A percentile compares a stretch with the other conserved stretches of the same genome.
These are phyloP conservation scores for Mirounga angustirostris DNA, from an alignment of 2,113 vertebrate genomes.

Conservation along the genomic window DNA sequence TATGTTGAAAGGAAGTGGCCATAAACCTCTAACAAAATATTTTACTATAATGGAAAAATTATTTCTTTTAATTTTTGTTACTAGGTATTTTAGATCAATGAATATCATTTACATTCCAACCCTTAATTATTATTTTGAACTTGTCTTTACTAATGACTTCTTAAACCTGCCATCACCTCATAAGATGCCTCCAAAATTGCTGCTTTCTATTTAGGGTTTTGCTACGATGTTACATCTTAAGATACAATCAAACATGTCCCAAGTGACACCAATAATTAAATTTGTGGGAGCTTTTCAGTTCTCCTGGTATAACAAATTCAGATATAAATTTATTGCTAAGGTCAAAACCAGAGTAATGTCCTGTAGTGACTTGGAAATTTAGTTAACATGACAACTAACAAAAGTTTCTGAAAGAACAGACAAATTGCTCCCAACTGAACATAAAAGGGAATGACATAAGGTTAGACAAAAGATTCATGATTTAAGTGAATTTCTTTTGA, in stretches of 20 bases:
- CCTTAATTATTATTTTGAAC: slow-evolving; percentile 3
- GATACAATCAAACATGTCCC: slow-evolving; percentile 50
- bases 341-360: not conserved
- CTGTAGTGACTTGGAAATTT: slow-evolving; percentile 52
- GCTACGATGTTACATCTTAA: slow-evolving; percentile 14
- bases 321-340: slow-evolving; percentile 67
- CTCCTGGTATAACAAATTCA: slow-evolving; percentile 56
- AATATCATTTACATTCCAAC: not conserved
- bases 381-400: slow-evolving; percentile 72
- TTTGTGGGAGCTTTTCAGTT: slow-evolving; percentile 42
- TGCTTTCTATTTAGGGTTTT: not conserved
- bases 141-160: not conserved
- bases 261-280: slow-evolving; percentile 52
- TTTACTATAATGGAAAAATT: slow-evolving; percentile 19
- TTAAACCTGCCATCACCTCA: slow-evolving; percentile 18
- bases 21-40: slow-evolving; percentile 47
- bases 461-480: slow-evolving; percentile 69
- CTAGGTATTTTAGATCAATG: slow-evolving; percentile 41
- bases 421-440: slow-evolving; percentile 64
- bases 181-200: not conserved
- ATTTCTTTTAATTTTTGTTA: slow-evolving; percentile 2
- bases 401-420: slow-evolving; percentile 75
- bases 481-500: slow-evolving; percentile 79
- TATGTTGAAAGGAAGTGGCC: slow-evolving; percentile 38
- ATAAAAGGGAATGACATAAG: slow-evolving; percentile 69